Base-by-base conservation (phyloP, 2,797 vertebrate species). In the Neoniphon sammara region DNA sequence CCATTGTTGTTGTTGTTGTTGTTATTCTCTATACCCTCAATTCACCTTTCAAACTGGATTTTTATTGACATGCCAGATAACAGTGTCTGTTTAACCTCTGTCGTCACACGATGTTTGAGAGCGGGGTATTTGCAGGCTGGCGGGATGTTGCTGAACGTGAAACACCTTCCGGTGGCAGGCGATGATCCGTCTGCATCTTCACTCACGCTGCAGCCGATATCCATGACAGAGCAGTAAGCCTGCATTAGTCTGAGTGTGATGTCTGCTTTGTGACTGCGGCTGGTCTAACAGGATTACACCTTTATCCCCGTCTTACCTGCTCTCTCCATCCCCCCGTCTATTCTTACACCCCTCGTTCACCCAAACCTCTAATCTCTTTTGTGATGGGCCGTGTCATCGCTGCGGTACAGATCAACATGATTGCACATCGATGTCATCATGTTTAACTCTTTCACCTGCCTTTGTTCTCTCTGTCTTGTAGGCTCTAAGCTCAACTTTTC, bases 261-360 rank as follows among this genome's bases (percentile, higher is more conserved):
- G 84, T 86, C 77, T 82, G 74, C 27, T 73, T 14, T 68, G 39
- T 56, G 78, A 12, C 73, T 58, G 73, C 2, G 73, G 65, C 82
- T 2, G 61, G 77, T 82, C 81, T 80, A 66, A 85, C 64, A 4
- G 81, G 78, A 89, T 90, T 84, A 85, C n/a, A 61, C 0, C 12
- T 36, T 80, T 2, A 77, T 66, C 78, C 66, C 30, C 20, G 23
- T 57, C 47, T 59, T 65, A 39, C 57, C 60, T 52, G 60, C 49
- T 54, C 69, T 18, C 63, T 54, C 30, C 47, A 17, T 70, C 64
- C 73, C 31, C 42, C 75, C 5, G 65, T 76, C 82, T 86, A 82
- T 87, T 87, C 72, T 88, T 80, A 80, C 18, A 59, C 77, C 14
- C 3, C 72, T 66, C 0, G 27, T 69, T 72, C 23, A n/a, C 73